A percentile compares a stretch with the other conserved stretches of the same genome.
Evolutionary conservation across 2,888 invertebrate genomes (phyloP).

Genomic region (Deroplatys truncata): DNA sequence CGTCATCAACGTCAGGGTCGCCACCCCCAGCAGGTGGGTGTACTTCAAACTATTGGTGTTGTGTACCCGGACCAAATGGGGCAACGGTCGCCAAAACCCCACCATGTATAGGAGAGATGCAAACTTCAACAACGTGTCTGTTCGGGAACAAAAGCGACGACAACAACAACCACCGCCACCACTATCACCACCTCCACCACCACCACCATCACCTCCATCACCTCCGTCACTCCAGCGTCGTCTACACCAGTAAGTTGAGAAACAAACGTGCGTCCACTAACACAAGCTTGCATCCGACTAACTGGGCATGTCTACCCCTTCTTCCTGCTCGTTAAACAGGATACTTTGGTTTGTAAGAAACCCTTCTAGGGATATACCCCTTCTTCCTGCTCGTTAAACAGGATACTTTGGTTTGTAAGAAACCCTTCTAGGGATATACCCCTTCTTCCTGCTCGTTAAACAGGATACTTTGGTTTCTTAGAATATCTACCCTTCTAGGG

Average conservation of each 20-base stretch:
- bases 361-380: too few relatives aligned
- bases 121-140: constrained; percentile 16
- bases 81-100: background rate
- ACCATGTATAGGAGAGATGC: constrained; percentile 23
- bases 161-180: constrained; percentile 19
- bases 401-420: too few relatives aligned
- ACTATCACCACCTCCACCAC: background rate
- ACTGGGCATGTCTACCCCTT: background rate
- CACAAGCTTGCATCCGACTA: background rate
- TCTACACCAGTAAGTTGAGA: constrained; percentile 12
- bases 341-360: too few relatives aligned
- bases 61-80: background rate
- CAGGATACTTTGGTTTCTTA: too few relatives aligned
- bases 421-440: too few relatives aligned
- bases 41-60: background rate
- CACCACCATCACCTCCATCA: background rate
- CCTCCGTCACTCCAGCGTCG: background rate
- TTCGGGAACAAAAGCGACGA: constrained; percentile 5
- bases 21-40: constrained; percentile 26
- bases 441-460: too few relatives aligned
- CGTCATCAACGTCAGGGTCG: background rate
- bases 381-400: too few relatives aligned
- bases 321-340: too few relatives aligned
- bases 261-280: background rate
- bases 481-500: too few relatives aligned